Base-by-base conservation (phyloP, 2,797 vertebrate genomes). In the Loriculus beryllinus region DNA sequence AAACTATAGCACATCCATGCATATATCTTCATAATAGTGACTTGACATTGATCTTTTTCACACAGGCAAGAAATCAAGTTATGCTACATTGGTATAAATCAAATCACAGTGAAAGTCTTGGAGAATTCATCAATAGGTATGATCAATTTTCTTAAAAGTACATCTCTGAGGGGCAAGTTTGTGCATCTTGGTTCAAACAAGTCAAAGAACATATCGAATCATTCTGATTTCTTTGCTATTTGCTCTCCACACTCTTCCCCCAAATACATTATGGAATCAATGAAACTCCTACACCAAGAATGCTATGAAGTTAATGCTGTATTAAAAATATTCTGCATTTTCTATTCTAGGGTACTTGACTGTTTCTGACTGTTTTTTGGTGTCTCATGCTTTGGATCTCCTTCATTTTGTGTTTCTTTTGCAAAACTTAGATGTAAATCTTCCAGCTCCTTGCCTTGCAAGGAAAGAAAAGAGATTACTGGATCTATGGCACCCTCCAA, bases 31-130 rank as follows among this genome's bases (percentile, higher is more conserved):
- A 45, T 82, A 91, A 89, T 14, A 65, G 64, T 5, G 4, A 49
- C 40, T 91, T 82, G 48, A 72, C 43, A 91, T 78, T 72, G 79
- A 87, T 87, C 57, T 72, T 85, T 81, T 65, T 85, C 39, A 83
- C 17, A 51, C 16, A 49, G 42, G n/a, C 49, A 83, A 93, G 33
- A 87, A 87, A 90, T 67, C 76, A 91, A 86, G 57, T 86, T 91
- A 75, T 78, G 85, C 49, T 86, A 72, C 20, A 39, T 35, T 86
- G 49, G 29, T 78, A 92, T 65, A 88, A 96, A 87, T 89, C 69
- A 94, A 89, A 89, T 87, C 83, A 63, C 10, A 80, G 64, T 68
- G 48, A 71, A 82, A 80, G 37, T 64, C 86, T 56, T 40, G 19
- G 18, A 92, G 64, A 91, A 87, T 82, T 89, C 65, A 68, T 89